Evolutionary conservation across 2,888 invertebrate species (phyloP).

Genomic region (Vannuccia rotundouncinata): DNA sequence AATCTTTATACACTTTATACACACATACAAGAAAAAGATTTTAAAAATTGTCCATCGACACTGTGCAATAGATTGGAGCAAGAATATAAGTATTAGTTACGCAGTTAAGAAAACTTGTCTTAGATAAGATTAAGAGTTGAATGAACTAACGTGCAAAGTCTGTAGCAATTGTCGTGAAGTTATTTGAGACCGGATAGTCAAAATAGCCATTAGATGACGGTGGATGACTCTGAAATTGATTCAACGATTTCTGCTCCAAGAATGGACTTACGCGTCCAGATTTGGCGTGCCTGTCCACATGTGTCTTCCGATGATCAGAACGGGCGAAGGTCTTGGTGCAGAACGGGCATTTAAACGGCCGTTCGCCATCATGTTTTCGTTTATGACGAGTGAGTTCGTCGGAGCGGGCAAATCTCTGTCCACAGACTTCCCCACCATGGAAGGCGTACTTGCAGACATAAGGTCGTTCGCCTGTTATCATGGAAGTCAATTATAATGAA

Average conservation of each 20-base stretch:
- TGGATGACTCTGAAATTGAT: too few species aligned
- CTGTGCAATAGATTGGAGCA: too few species aligned
- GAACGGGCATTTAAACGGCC: slow-evolving; percentile 9
- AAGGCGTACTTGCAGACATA: slow-evolving; percentile 41
- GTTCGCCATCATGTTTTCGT: slow-evolving; percentile 40
- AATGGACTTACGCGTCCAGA: neutral
- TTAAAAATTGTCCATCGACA: too few species aligned
- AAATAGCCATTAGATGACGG: too few species aligned
- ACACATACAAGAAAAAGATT: too few species aligned
- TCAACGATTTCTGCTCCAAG: neutral
- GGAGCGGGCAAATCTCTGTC: slow-evolving; percentile 42
- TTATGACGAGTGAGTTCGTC: slow-evolving; percentile 42
- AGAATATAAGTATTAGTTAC: too few species aligned
- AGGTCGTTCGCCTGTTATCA: slow-evolving; percentile 42
- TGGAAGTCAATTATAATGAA: slow-evolving; percentile 4
- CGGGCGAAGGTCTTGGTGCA: slow-evolving; percentile 27
- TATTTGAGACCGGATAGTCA: too few species aligned
- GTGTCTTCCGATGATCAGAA: slow-evolving; percentile 28
- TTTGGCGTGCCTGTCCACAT: slow-evolving; percentile 14
- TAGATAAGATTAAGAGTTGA: too few species aligned
- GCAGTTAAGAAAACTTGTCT: too few species aligned
- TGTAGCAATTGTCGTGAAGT: too few species aligned
- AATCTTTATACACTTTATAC: too few species aligned
- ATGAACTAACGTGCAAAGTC: too few species aligned
- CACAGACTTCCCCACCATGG: slow-evolving; percentile 37